Evolutionary conservation across 2,113 vertebrate species (phyloP), one percentile per base, ranked within the genome.

Genomic region (Microtus pennsylvanicus): DNA sequence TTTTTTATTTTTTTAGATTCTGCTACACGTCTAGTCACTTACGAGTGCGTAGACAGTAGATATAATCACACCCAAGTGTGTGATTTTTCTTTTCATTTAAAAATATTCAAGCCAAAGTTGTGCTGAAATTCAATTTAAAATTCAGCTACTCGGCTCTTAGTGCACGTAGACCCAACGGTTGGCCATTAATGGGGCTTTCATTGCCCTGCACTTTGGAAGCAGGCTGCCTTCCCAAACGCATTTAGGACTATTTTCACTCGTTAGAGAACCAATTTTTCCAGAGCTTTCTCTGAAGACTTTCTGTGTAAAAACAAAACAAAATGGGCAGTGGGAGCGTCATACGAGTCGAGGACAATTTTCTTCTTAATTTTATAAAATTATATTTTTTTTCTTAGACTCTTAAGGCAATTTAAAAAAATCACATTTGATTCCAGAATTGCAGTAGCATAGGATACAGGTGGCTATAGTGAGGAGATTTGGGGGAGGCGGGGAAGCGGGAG

Each of bases 251-350:
- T 96, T 94, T 93, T 91, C 70, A 33, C 80, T 97, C 86, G 93
- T 95, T 95, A 97, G 94, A 91, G 63, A 87, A 93, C 80, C 93
- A 91, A 61, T 87, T 28, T 55, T 94, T 95, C 75, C 50, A 85
- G 76, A 85, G 22, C 63, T 28, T 33, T 17, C 76, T 91, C 89
- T 81, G 75, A 92, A 93, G 45, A 45, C 52, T 92, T 93, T 93
- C 83, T 69, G 35, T 89, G 83, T 81, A 45, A 95, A 94, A 95
- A 91, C 82, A 87, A 95, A 96, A 80, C 89, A 90, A 87, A 94
- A 93, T 45, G 77, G 63, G 50, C 21, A 91, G 22, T 47, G 74
- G 52, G 72, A 88, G 80, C 58, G 28, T 28, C 76, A 11, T 33
- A 3, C 80, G 21, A 87, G 21, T 65, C 30, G 61, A 52, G 75